phyloP scores from a whole-genome alignment of 2,888 invertebrate genomes.

The Melinaea menophilus region DNA sequence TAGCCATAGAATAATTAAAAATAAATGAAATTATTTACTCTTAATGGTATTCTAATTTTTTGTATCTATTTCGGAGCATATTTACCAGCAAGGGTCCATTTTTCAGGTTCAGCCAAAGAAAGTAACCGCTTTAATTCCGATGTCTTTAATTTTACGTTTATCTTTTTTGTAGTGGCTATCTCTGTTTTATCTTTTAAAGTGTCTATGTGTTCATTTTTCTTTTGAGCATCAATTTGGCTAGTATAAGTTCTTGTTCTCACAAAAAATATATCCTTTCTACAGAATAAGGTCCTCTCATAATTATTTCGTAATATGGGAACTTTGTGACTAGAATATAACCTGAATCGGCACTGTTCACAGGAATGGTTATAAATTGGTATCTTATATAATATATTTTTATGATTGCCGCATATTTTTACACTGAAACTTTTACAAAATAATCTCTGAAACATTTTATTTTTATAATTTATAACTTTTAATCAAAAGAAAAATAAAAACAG shows the following conservation, averaged over 20 bases:
- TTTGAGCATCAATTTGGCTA: conserved; percentile 61
- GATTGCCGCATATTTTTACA: conserved; percentile 54
- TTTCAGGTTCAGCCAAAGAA: conserved; percentile 79
- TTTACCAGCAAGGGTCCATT: conserved; percentile 79
- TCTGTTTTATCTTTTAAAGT: conserved; percentile 46
- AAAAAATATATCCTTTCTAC: conserved; percentile 49
- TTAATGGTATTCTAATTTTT: background rate
- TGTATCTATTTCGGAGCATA: background rate
- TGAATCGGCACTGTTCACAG: conserved; percentile 63
- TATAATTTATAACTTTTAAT: conserved; percentile 35
- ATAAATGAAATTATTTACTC: background rate
- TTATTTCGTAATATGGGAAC: conserved; percentile 51
- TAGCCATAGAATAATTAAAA: background rate
- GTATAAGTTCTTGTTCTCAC: conserved; percentile 55
- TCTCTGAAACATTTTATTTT: conserved; percentile 41
- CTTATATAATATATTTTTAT: conserved; percentile 50
- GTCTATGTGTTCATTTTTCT: conserved; percentile 52
- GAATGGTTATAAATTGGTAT: conserved; percentile 44
- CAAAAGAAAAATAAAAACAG: conserved; percentile 37
- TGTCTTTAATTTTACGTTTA: conserved; percentile 70
- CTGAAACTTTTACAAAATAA: conserved; percentile 56
- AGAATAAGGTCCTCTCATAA: conserved; percentile 54
- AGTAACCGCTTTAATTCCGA: conserved; percentile 77
- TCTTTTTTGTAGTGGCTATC: conserved; percentile 55
- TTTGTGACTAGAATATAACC: conserved; percentile 61